Percentiles rank a stretch among this genome's conserved stretches.
These are phyloP conservation scores for Bombus soroeensis DNA, from an alignment of 1,140 invertebrate species.

Conservation along the genomic window DNA sequence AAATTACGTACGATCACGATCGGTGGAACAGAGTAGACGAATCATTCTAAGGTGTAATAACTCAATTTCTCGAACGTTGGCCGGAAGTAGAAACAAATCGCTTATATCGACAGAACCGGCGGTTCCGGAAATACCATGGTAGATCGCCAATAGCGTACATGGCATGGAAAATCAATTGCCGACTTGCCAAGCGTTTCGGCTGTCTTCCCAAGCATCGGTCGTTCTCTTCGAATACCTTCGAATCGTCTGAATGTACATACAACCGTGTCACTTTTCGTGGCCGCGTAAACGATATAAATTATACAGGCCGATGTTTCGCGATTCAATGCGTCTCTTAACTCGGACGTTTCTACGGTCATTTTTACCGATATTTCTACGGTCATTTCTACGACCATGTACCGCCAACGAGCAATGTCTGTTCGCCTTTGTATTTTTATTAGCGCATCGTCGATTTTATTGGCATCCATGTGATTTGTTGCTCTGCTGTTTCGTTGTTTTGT, in stretches of 20 bases:
- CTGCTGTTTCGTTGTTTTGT: background rate
- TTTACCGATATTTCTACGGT: background rate
- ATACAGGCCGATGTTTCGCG: slow-evolving; percentile 58
- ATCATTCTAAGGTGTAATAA: slow-evolving; percentile 26
- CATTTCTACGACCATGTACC: background rate
- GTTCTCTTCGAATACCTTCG: background rate
- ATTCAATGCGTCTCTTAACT: slow-evolving; percentile 6
- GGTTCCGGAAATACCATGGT: slow-evolving; percentile 45
- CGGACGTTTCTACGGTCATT: background rate
- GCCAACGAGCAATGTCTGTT: background rate
- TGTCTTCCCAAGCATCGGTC: background rate
- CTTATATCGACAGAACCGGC: slow-evolving; percentile 40
- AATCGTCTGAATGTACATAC: slow-evolving; percentile 59
- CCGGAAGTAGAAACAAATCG: slow-evolving; percentile 64
- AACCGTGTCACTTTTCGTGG: slow-evolving; percentile 29
- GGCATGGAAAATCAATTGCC: slow-evolving; percentile 69
- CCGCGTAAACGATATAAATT: slow-evolving; percentile 68
- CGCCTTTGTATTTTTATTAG: slow-evolving; percentile 15
- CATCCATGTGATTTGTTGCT: background rate
- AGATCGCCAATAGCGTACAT: slow-evolving; percentile 42
- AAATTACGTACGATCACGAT: too few relatives aligned
- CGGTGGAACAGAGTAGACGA: slow-evolving; percentile 32
- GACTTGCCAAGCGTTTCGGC: slow-evolving; percentile 20
- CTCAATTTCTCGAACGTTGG: slow-evolving; percentile 55
- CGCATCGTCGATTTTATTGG: slow-evolving; percentile 11